Percentiles rank a stretch among this genome's conserved stretches.
Conservation (phyloP, 2,888 invertebrate genomes). For the Nowickia ferox region DNA sequence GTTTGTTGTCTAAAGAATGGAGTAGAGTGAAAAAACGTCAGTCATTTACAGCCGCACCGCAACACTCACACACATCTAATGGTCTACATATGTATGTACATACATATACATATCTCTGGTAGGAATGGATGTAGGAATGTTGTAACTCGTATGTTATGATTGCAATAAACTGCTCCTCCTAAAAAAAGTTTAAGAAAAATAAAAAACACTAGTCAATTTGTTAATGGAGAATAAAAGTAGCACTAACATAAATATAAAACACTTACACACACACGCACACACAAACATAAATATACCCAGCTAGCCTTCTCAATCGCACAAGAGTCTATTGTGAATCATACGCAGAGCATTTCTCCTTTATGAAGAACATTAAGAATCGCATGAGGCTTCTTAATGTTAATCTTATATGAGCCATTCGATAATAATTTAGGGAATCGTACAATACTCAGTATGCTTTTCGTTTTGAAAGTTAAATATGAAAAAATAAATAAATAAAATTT, state of each 20-base stretch:
- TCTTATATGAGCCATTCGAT: too few relatives aligned
- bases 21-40: conserved; percentile 2
- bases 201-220: conserved; percentile 65
- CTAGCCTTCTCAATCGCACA: too few relatives aligned
- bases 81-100: neutral
- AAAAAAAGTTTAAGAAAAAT: conserved; percentile 6
- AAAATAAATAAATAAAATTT: too few relatives aligned
- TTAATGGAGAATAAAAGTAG: conserved; percentile 66
- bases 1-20: conserved; percentile 41
- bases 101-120: neutral
- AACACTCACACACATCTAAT: conserved; percentile 37
- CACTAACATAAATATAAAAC: conserved; percentile 47
- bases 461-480: too few relatives aligned
- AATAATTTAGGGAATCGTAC: too few relatives aligned
- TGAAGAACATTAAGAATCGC: too few relatives aligned
- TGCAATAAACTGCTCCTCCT: conserved; percentile 56
- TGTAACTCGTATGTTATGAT: conserved; percentile 36
- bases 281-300: too few relatives aligned
- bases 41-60: conserved; percentile 15
- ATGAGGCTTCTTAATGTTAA: too few relatives aligned
- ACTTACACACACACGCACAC: conserved; percentile 3
- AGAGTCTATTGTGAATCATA: too few relatives aligned
- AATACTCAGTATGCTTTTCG: too few relatives aligned
- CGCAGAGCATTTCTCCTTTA: too few relatives aligned
- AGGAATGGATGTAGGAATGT: conserved; percentile 28